phyloP scores from a whole-genome alignment of 2,113 vertebrate species.

The Carassius auratus region DNA sequence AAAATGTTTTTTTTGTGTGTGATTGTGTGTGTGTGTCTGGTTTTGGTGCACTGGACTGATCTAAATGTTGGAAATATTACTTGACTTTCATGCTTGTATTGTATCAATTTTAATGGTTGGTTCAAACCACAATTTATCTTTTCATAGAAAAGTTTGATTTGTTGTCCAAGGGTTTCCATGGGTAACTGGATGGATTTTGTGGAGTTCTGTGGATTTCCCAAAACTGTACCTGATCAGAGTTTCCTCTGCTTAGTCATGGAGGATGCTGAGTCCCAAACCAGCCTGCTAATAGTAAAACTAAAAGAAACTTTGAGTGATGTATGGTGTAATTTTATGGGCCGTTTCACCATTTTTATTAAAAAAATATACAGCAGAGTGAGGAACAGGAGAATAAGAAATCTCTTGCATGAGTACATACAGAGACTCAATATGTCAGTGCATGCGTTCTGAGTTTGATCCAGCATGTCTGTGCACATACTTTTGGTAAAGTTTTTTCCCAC shows the following conservation, averaged over 20 bases:
- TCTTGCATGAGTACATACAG: background rate
- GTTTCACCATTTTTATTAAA: background rate
- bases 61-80: background rate
- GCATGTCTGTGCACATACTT: background rate
- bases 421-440: background rate
- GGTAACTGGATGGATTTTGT: background rate
- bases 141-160: background rate
- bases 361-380: background rate
- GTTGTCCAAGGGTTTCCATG: background rate
- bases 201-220: background rate
- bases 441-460: background rate
- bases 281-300: background rate
- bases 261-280: background rate
- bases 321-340: background rate
- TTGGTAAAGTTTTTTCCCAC: constrained; percentile 13
- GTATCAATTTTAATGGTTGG: background rate
- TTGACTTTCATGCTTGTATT: background rate
- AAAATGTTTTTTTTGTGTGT: background rate
- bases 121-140: background rate
- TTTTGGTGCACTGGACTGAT: background rate
- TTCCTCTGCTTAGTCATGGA: constrained; percentile 20
- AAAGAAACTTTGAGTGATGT: background rate
- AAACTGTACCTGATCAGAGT: constrained; percentile 9
- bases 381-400: background rate
- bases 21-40: no score